phyloP scores from a whole-genome alignment of 2,888 invertebrate genomes.

The Elgonia sp. region DNA sequence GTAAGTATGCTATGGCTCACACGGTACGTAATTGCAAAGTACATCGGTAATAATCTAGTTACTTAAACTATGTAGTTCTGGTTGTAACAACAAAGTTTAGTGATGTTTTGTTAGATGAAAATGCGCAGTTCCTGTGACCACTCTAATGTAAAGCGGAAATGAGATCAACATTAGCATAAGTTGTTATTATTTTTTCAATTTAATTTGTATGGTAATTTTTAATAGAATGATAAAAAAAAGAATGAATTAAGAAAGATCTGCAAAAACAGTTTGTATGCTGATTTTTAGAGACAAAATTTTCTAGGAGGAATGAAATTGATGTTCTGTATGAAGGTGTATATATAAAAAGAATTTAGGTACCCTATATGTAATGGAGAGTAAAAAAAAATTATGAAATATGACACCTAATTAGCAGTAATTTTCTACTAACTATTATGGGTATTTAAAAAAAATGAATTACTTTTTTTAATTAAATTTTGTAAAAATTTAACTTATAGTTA shows the following conservation, averaged over 20 bases:
- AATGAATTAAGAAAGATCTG: background rate
- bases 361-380: too few species aligned
- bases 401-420: too few species aligned
- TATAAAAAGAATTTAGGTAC: too few species aligned
- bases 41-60: conserved; percentile 50
- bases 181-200: background rate
- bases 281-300: too few species aligned
- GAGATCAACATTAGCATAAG: conserved; percentile 19
- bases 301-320: too few species aligned
- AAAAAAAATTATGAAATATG: too few species aligned
- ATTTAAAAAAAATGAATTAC: too few species aligned
- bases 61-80: conserved; percentile 28
- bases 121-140: conserved; percentile 25
- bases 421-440: too few species aligned
- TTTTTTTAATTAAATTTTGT: too few species aligned
- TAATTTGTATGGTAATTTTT: background rate
- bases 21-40: conserved; percentile 50
- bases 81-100: conserved; percentile 33
- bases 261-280: too few species aligned
- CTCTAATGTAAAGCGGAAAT: conserved; percentile 5
- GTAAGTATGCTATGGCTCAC: conserved; percentile 40
- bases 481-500: too few species aligned
- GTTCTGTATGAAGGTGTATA: too few species aligned
- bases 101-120: conserved; percentile 31
- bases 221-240: background rate